phyloP scores from a whole-genome alignment of 2,888 invertebrate genomes.

The Dorcus hopei region DNA sequence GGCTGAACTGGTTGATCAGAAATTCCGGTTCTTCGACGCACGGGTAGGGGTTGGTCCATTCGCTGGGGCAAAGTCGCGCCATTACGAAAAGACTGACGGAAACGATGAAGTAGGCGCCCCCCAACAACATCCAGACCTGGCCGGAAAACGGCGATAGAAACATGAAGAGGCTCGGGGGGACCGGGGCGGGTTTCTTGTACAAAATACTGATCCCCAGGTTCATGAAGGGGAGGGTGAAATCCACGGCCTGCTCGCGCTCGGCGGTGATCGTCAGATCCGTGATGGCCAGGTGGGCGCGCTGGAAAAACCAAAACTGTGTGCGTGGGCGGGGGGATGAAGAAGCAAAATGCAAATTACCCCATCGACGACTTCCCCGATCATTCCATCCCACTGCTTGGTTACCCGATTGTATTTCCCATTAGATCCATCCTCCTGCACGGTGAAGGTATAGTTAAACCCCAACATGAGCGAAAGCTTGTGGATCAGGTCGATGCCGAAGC shows the following conservation, averaged over 20 bases:
- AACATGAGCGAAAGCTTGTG: slow-evolving; percentile 72
- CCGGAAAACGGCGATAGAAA: slow-evolving; percentile 87
- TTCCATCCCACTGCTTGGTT: slow-evolving; percentile 69
- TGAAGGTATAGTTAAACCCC: slow-evolving; percentile 80
- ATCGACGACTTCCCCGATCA: slow-evolving; percentile 70
- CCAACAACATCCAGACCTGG: slow-evolving; percentile 81
- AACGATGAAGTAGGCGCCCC: slow-evolving; percentile 76
- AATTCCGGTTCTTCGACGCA: slow-evolving; percentile 81
- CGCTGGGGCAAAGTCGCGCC: slow-evolving; percentile 78
- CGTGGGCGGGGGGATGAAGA: neutral
- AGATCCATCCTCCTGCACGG: slow-evolving; percentile 70
- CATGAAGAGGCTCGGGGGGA: slow-evolving; percentile 84
- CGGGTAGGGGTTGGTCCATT: slow-evolving; percentile 86
- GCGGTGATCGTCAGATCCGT: slow-evolving; percentile 89
- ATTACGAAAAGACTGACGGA: slow-evolving; percentile 75
- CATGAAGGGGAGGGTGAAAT: slow-evolving; percentile 96
- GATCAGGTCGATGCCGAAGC: slow-evolving; percentile 85
- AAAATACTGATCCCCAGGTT: slow-evolving; percentile 90
- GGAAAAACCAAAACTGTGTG: slow-evolving; percentile 31
- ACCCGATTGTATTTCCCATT: slow-evolving; percentile 66
- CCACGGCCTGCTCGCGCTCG: slow-evolving; percentile 81
- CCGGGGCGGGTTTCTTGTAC: slow-evolving; percentile 81
- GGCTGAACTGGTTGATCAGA: slow-evolving; percentile 79
- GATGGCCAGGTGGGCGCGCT: slow-evolving; percentile 89
- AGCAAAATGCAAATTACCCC: slow-evolving; percentile 51